Conservation (phyloP, 2,797 vertebrate species). For the Babyrousa celebensis region DNA sequence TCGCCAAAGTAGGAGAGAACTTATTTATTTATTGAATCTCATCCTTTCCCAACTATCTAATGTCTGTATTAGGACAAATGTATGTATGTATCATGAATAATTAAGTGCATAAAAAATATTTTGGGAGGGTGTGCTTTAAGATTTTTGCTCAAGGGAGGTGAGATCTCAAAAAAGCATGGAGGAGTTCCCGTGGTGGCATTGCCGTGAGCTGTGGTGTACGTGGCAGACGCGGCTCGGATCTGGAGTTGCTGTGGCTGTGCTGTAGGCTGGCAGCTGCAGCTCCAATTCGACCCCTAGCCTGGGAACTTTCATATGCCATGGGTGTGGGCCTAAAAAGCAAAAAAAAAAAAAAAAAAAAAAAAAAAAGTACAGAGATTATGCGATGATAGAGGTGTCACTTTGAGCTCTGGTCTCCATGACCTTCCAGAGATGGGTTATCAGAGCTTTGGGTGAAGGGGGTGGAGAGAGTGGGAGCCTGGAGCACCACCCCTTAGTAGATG, state of each 20-base stretch:
- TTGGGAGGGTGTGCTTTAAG: not conserved
- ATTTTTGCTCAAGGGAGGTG: not conserved
- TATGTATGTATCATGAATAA: not conserved
- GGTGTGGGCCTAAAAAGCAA: too few species aligned
- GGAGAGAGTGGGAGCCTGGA: not conserved
- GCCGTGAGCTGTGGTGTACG: too few species aligned
- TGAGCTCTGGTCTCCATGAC: fast-evolving
- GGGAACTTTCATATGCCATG: too few species aligned
- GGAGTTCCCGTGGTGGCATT: too few species aligned
- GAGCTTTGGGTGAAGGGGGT: not conserved
- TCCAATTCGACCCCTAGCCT: too few species aligned
- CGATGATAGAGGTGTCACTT: not conserved
- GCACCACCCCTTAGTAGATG: not conserved
- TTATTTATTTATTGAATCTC: slow-evolving; percentile 45
- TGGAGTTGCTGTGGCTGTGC: too few species aligned
- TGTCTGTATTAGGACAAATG: not conserved
- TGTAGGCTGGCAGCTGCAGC: too few species aligned
- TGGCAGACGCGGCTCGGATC: too few species aligned
- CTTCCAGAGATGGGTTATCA: not conserved
- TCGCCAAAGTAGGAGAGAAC: not conserved
- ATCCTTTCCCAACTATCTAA: slow-evolving; percentile 37
- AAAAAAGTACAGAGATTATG: not conserved
- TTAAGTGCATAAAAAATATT: not conserved
- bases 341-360: not conserved
- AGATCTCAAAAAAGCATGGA: not conserved